Evolutionary conservation across 2,888 invertebrate genomes (phyloP).

Genomic region (Leptinotarsa peninsularis): DNA sequence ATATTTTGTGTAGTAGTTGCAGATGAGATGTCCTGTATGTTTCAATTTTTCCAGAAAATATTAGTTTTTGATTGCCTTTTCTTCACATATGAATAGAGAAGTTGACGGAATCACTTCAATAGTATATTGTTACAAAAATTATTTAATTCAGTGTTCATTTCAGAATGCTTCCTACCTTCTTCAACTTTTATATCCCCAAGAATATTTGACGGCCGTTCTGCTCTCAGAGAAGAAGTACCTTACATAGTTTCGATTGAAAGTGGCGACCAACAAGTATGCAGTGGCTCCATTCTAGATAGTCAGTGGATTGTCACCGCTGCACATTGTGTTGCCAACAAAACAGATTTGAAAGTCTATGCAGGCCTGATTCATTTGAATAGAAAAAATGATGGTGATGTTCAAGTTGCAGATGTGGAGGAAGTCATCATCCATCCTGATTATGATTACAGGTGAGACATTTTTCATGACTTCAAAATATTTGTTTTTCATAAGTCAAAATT

Average conservation of each 20-base stretch:
- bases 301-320: constrained; percentile 10
- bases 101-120: background rate
- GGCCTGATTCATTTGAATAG: background rate
- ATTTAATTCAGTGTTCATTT: background rate
- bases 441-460: background rate
- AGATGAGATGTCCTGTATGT: too few relatives aligned
- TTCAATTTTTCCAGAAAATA: too few relatives aligned
- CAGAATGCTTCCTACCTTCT: background rate
- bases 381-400: background rate
- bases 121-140: background rate
- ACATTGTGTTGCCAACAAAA: constrained; percentile 10
- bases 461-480: background rate
- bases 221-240: background rate
- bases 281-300: background rate
- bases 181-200: background rate
- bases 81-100: too few relatives aligned
- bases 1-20: too few relatives aligned
- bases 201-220: background rate
- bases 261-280: background rate
- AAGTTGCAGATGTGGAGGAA: background rate
- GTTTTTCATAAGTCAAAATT: too few relatives aligned
- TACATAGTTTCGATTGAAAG: constrained; percentile 1
- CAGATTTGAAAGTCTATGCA: background rate
- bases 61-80: background rate
- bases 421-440: background rate